These are phyloP conservation scores for Geococcyx californianus DNA, from an alignment of 2,113 vertebrate genomes.

Conservation along the genomic window DNA sequence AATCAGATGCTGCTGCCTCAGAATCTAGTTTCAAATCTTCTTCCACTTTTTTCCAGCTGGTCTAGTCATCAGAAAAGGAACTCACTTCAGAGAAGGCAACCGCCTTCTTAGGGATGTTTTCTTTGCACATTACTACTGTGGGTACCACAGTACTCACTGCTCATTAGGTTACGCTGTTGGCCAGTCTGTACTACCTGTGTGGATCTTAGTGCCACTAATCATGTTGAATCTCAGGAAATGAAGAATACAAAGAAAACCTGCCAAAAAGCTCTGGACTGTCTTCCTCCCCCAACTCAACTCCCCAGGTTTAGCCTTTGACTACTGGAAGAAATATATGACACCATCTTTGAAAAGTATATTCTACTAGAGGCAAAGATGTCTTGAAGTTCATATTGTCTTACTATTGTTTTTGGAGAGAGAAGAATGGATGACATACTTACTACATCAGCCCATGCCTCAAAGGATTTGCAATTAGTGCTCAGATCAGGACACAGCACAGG, in stretches of 20 bases:
- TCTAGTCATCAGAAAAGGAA: neutral
- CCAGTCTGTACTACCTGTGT: neutral
- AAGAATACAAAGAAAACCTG: neutral
- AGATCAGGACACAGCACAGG: neutral
- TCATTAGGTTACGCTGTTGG: neutral
- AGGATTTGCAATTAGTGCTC: neutral
- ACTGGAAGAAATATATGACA: neutral
- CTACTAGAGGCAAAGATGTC: neutral
- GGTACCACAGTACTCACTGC: neutral
- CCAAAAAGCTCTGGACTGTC: neutral
- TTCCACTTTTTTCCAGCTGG: constrained; percentile 49
- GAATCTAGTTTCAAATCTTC: constrained; percentile 41
- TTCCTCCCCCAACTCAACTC: neutral
- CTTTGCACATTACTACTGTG: neutral
- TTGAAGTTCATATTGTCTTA: neutral
- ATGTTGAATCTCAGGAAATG: neutral
- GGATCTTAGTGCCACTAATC: neutral
- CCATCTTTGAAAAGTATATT: neutral
- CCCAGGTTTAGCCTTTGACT: neutral
- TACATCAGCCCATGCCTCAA: neutral
- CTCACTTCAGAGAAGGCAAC: neutral
- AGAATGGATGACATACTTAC: neutral
- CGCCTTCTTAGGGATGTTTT: neutral
- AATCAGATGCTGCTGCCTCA: constrained; percentile 49
- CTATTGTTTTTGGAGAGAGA: neutral